These are phyloP conservation scores for Darevskia mixta DNA, from an alignment of 2,797 vertebrate species.

Conservation along the genomic window DNA sequence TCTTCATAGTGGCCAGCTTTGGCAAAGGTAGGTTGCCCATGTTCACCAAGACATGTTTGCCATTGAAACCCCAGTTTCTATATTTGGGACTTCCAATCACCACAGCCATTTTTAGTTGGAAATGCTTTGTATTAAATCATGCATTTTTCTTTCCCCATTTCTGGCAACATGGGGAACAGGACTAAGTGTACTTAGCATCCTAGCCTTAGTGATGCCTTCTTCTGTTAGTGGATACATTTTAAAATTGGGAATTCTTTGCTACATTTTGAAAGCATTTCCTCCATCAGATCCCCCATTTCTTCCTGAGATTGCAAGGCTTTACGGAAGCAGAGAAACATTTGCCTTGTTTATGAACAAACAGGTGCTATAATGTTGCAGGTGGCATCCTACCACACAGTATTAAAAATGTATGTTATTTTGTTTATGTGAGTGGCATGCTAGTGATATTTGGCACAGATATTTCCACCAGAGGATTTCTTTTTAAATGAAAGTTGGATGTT, in stretches of 20 bases:
- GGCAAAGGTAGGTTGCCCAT: not conserved
- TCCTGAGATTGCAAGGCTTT: slow-evolving; percentile 17
- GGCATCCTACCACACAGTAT: not conserved
- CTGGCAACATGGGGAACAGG: not conserved
- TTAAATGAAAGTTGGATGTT: slow-evolving; percentile 7
- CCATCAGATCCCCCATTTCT: not conserved
- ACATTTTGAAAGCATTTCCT: not conserved
- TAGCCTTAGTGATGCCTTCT: not conserved
- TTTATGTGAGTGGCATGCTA: not conserved
- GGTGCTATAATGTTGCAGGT: not conserved
- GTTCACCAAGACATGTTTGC: not conserved
- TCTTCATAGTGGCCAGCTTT: not conserved
- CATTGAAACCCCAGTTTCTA: not conserved
- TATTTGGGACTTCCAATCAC: not conserved
- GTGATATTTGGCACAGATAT: not conserved
- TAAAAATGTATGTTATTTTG: not conserved
- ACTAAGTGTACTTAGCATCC: not conserved
- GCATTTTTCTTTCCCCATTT: not conserved
- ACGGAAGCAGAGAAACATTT: not conserved
- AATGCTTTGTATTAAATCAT: slow-evolving; percentile 14
- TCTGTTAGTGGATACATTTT: not conserved
- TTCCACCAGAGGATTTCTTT: not conserved
- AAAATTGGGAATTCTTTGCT: not conserved
- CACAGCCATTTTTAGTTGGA: not conserved
- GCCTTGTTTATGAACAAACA: slow-evolving; percentile 22